These are phyloP conservation scores for Strigamia crassipes DNA, from an alignment of 2,888 invertebrate species.

Conservation along the genomic window DNA sequence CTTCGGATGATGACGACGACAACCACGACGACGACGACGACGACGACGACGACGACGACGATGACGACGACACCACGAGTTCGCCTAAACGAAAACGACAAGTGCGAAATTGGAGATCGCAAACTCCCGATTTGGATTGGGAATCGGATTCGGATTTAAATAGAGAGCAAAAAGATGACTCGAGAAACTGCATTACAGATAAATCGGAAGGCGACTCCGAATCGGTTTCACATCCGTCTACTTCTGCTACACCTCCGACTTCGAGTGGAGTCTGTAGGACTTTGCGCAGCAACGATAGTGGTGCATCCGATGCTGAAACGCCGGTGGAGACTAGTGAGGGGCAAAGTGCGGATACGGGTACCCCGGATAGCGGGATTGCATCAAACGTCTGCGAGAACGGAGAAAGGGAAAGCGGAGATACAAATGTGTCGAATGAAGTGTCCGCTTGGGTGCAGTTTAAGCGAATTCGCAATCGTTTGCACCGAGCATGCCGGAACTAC, in stretches of 20 bases:
- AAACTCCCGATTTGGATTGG: not conserved
- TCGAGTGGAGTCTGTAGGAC: not conserved
- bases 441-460: constrained; percentile 43
- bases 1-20: no score
- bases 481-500: constrained; percentile 43
- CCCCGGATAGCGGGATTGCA: constrained; percentile 44
- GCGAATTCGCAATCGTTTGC: constrained; percentile 26
- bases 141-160: not conserved
- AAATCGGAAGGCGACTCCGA: not conserved
- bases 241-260: not conserved
- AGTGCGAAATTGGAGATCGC: not conserved
- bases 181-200: not conserved
- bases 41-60: not conserved
- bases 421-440: not conserved
- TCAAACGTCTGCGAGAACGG: constrained; percentile 11
- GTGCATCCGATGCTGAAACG: constrained; percentile 19
- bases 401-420: not conserved
- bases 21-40: not conserved
- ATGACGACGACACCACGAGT: not conserved
- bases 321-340: not conserved
- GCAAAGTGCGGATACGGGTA: not conserved
- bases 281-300: constrained; percentile 29
- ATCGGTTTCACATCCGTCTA: not conserved
- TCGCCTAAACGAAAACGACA: not conserved
- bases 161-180: not conserved